Conservation (phyloP, 2,888 invertebrate genomes). For the Pheosia tremula region DNA sequence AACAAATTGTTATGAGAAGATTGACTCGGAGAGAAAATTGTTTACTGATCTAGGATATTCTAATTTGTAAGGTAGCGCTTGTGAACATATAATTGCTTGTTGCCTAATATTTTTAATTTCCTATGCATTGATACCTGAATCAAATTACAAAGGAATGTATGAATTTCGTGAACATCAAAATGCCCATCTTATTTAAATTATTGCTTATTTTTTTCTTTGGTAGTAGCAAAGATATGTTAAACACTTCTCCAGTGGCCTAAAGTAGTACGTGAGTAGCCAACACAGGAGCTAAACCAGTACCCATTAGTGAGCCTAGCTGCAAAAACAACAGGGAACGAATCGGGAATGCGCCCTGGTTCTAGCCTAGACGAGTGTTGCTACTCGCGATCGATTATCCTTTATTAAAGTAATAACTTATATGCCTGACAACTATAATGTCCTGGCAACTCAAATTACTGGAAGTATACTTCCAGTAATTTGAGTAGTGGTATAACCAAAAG, state of each 20-base stretch:
- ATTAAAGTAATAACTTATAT: slow-evolving; percentile 23
- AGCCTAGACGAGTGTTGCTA: slow-evolving; percentile 59
- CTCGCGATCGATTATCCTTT: slow-evolving; percentile 40
- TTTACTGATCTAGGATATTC: not conserved
- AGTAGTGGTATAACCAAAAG: too few species aligned
- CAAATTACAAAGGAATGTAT: too few species aligned
- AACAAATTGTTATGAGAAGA: slow-evolving; percentile 8
- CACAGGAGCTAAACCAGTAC: slow-evolving; percentile 70
- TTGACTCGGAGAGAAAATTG: slow-evolving; percentile 1
- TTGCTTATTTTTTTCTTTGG: too few species aligned
- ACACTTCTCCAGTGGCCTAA: not conserved
- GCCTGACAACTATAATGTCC: not conserved
- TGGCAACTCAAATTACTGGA: not conserved
- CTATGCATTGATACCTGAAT: not conserved
- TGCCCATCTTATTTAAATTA: too few species aligned
- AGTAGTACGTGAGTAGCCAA: not conserved
- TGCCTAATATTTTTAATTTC: not conserved
- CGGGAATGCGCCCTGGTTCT: slow-evolving; percentile 79
- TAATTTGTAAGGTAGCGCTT: not conserved
- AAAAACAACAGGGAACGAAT: slow-evolving; percentile 84
- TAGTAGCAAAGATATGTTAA: too few species aligned
- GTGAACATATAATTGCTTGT: not conserved
- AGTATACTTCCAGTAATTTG: too few species aligned
- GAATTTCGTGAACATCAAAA: too few species aligned
- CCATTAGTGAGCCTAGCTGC: slow-evolving; percentile 78